phyloP scores from a whole-genome alignment of 1,140 invertebrate species.

The Drosophila willistoni region DNA sequence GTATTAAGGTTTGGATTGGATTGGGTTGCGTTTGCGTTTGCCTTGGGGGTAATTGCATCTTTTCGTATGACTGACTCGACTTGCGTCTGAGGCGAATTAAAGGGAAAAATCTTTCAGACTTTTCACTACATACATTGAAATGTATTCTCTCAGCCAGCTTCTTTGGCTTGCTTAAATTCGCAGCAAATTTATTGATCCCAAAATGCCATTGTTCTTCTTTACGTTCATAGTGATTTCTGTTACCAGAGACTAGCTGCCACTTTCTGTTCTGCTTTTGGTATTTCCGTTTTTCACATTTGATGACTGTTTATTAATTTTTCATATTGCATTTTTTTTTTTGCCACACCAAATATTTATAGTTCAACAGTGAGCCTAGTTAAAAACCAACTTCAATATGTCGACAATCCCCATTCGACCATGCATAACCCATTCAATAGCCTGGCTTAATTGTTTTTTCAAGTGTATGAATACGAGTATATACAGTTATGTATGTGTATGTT shows the following conservation, averaged over 20 bases:
- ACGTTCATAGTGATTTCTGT: not conserved
- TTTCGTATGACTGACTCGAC: slow-evolving; percentile 35
- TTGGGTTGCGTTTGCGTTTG: not conserved
- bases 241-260: not conserved
- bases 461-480: slow-evolving; percentile 23
- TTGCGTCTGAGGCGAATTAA: slow-evolving; percentile 14
- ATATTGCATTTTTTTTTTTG: slow-evolving; percentile 3
- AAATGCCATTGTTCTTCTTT: not conserved
- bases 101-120: slow-evolving; percentile 3
- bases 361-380: slow-evolving; percentile 44
- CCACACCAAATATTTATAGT: slow-evolving; percentile 9
- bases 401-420: slow-evolving; percentile 30
- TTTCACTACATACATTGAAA: slow-evolving; percentile 1
- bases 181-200: slow-evolving; percentile 3
- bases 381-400: slow-evolving; percentile 11
- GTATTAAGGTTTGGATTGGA: slow-evolving; percentile 16
- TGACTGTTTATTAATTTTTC: slow-evolving; percentile 13
- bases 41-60: slow-evolving; percentile 50
- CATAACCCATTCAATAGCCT: slow-evolving; percentile 45
- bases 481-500: not conserved
- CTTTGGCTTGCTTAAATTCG: not conserved
- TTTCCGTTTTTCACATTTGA: slow-evolving; percentile 1
- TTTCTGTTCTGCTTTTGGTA: not conserved
- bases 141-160: not conserved
- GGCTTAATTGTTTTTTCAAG: slow-evolving; percentile 70